Conservation (phyloP, 2,888 invertebrate genomes). For the Pammene fasciana region DNA sequence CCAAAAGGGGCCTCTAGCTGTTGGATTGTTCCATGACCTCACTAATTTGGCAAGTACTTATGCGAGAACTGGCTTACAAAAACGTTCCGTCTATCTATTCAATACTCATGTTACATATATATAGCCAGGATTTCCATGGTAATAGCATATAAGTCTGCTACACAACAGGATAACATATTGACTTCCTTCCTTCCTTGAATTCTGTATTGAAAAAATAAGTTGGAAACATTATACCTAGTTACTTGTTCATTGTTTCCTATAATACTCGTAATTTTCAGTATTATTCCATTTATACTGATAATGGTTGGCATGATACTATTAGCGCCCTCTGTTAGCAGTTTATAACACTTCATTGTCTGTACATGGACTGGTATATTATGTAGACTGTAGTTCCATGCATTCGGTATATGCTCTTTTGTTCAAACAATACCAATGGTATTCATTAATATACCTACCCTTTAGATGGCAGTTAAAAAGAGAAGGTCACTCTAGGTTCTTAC, state of each 20-base stretch:
- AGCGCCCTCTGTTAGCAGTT: conserved; percentile 47
- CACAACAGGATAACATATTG: not conserved
- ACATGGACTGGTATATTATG: conserved; percentile 9
- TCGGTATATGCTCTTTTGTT: no score
- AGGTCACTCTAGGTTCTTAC: not conserved
- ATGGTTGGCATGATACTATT: conserved; percentile 27
- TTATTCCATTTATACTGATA: conserved; percentile 5
- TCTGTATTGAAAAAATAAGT: conserved; percentile 1
- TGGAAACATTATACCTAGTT: not conserved
- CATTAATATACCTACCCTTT: no score
- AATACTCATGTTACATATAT: not conserved
- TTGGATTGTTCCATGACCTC: conserved; percentile 51
- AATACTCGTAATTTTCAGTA: not conserved
- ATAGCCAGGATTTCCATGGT: not conserved
- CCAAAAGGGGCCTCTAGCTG: conserved; percentile 53
- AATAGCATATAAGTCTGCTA: not conserved
- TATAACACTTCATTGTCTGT: conserved; percentile 34
- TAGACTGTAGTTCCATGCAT: no score
- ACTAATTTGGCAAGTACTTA: conserved; percentile 44
- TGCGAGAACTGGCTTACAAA: conserved; percentile 23
- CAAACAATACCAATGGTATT: no score
- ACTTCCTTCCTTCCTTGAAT: conserved; percentile 19
- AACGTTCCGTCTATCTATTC: not conserved
- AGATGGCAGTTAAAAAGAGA: not conserved
- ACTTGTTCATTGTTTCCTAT: not conserved